phyloP scores from a whole-genome alignment of 2,888 invertebrate genomes.

The Caenorhabditis afra region DNA sequence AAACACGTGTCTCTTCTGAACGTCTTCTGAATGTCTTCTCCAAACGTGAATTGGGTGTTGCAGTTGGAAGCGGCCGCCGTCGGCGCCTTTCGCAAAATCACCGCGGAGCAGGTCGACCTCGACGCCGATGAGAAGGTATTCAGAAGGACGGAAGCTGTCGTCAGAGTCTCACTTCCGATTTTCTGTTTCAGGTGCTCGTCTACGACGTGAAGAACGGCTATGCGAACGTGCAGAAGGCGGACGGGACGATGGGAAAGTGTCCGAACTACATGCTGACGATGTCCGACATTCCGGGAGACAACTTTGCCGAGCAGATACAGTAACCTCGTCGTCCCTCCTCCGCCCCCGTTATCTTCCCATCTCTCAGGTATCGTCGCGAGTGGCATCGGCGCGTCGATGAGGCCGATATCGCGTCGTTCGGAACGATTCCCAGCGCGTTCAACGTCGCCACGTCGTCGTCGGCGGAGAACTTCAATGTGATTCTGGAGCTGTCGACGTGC shows the following conservation, averaged over 20 bases:
- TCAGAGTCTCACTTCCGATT: not conserved
- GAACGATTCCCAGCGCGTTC: constrained; percentile 29
- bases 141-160: too few species aligned
- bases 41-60: constrained; percentile 13
- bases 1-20: not conserved
- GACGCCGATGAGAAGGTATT: constrained; percentile 58
- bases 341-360: not conserved
- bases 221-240: constrained; percentile 48
- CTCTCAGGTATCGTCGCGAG: constrained; percentile 46
- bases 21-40: too few species aligned
- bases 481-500: constrained; percentile 48
- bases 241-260: constrained; percentile 58
- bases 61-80: constrained; percentile 56
- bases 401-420: not conserved
- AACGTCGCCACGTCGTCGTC: constrained; percentile 28
- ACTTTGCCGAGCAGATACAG: constrained; percentile 64
- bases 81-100: constrained; percentile 40
- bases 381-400: constrained; percentile 52
- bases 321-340: constrained; percentile 5
- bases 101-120: constrained; percentile 51
- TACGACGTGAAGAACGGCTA: constrained; percentile 45
- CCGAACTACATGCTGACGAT: constrained; percentile 59
- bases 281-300: constrained; percentile 58
- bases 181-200: constrained; percentile 31
- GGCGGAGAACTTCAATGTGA: constrained; percentile 33